Evolutionary conservation across 2,888 invertebrate species (phyloP).

Genomic region (Sipunculus nudus): DNA sequence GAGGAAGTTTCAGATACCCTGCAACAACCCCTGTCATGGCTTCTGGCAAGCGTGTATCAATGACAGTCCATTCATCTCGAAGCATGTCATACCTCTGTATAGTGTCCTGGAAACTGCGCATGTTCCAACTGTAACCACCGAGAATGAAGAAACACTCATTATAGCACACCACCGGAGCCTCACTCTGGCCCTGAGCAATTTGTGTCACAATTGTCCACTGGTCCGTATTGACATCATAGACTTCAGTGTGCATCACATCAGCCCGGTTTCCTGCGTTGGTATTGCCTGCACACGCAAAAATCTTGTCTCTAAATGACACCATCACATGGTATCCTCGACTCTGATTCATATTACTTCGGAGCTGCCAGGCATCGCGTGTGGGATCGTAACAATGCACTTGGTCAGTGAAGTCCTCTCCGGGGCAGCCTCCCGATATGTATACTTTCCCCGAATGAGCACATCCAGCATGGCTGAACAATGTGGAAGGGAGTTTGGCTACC

Average conservation of each 20-base stretch:
- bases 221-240: constrained; percentile 38
- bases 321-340: constrained; percentile 45
- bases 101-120: constrained; percentile 41
- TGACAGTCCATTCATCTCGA: constrained; percentile 34
- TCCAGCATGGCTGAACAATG: constrained; percentile 43
- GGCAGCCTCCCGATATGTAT: constrained; percentile 41
- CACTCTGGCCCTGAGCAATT: constrained; percentile 38
- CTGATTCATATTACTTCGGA: constrained; percentile 35
- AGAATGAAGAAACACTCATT: constrained; percentile 26
- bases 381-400: constrained; percentile 41
- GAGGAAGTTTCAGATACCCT: too few relatives aligned
- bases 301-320: constrained; percentile 33
- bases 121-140: constrained; percentile 43
- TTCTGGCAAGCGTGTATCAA: constrained; percentile 29
- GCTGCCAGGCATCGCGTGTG: constrained; percentile 34
- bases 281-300: constrained; percentile 41
- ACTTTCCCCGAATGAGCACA: constrained; percentile 35
- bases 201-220: constrained; percentile 40
- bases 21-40: constrained; percentile 31
- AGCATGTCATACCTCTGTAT: constrained; percentile 39
- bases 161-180: constrained; percentile 35
- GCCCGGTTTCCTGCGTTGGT: constrained; percentile 42
- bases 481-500: constrained; percentile 35
- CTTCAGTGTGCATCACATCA: constrained; percentile 41
- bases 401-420: constrained; percentile 43